These are phyloP conservation scores for Scomber scombrus DNA, from an alignment of 2,113 vertebrate species.

Conservation along the genomic window DNA sequence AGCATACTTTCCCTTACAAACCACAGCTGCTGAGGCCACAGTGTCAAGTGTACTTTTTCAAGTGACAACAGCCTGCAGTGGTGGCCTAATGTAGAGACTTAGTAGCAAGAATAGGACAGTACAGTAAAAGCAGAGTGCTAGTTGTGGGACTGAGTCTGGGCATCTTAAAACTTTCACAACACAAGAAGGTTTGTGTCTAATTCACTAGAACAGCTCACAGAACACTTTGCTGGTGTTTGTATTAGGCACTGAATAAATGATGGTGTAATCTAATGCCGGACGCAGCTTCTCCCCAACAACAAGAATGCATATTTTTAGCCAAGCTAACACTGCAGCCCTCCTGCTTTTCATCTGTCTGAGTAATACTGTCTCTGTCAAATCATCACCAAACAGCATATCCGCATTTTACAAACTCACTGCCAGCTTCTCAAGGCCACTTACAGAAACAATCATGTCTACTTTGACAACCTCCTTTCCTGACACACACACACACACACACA, in stretches of 20 bases:
- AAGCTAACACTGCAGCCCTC: not conserved
- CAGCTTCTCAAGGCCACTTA: conserved; percentile 48
- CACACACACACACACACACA: conserved; percentile 24
- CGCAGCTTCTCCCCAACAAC: too few species aligned
- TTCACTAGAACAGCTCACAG: not conserved
- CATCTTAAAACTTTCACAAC: not conserved
- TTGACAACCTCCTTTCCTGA: conserved; percentile 10
- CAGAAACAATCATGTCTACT: conserved; percentile 39
- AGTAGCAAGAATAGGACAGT: not conserved
- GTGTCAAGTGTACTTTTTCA: conserved; percentile 12
- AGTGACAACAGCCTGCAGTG: conserved; percentile 25
- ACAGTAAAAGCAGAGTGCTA: conserved; percentile 13
- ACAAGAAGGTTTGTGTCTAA: not conserved
- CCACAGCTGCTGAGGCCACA: conserved; percentile 35
- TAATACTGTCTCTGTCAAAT: conserved; percentile 36
- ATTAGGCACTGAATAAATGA: not conserved
- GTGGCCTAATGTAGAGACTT: not conserved
- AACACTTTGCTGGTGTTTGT: not conserved
- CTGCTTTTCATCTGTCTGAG: not conserved
- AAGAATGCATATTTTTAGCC: not conserved
- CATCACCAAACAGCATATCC: conserved; percentile 11
- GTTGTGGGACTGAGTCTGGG: not conserved
- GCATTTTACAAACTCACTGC: conserved; percentile 26
- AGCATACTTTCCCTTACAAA: conserved; percentile 4
- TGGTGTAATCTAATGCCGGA: too few species aligned